phyloP scores from a whole-genome alignment of 2,113 vertebrate genomes.

The Lasiurus cinereus region DNA sequence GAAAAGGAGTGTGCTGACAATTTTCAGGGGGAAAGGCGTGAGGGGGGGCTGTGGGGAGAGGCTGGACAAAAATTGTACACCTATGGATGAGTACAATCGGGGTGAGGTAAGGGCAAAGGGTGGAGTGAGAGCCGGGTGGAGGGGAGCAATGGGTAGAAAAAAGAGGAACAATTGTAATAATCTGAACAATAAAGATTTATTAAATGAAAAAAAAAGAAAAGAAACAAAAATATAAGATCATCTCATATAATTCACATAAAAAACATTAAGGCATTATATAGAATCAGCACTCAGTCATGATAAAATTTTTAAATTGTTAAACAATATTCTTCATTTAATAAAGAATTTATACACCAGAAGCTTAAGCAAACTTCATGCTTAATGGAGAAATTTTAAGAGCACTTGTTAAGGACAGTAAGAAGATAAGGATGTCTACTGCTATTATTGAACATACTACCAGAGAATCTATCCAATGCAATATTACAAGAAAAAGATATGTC shows the following conservation, averaged over 20 bases:
- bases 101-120: too few relatives aligned
- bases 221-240: not conserved
- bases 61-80: too few relatives aligned
- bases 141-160: too few relatives aligned
- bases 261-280: slow-evolving; percentile 11
- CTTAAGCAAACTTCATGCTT: not conserved
- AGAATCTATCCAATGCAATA: not conserved
- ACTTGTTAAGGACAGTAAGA: not conserved
- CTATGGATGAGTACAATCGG: too few relatives aligned
- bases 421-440: not conserved
- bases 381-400: not conserved
- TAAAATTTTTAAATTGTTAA: slow-evolving; percentile 1
- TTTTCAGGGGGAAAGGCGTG: too few relatives aligned
- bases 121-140: too few relatives aligned
- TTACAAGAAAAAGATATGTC: slow-evolving; percentile 11
- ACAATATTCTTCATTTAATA: slow-evolving; percentile 42
- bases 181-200: too few relatives aligned
- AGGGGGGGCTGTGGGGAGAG: too few relatives aligned
- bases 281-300: not conserved
- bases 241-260: not conserved
- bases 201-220: too few relatives aligned
- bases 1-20: too few relatives aligned
- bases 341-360: not conserved
- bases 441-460: not conserved
- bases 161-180: too few relatives aligned